Base-by-base conservation (phyloP, 2,113 vertebrate genomes). In the Hippoglossus stenolepis region DNA sequence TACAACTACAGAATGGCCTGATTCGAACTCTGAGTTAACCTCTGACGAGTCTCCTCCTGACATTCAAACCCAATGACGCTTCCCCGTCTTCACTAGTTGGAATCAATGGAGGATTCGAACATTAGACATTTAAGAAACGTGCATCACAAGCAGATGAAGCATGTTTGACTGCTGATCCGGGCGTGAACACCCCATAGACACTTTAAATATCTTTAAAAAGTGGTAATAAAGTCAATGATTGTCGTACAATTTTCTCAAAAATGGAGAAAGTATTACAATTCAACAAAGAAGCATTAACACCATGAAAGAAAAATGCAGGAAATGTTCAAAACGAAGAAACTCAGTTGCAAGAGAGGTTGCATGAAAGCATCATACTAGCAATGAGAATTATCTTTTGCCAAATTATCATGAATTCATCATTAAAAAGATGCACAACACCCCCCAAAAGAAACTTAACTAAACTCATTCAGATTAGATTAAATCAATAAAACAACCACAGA, bases 1-100 rank as follows among this genome's bases (percentile, higher is more conserved):
- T 80, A 77, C 87, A 90, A 85, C 85, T 85, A 64, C 78, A 86
- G 53, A 51, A 47, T 88, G 83, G 83, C 81, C 87, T 75, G 60
- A 35, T 79, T 72, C 91, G 88, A 90, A 89, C 90, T 76, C 49
- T 84, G 73, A 43, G 77, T 75, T 78, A 72, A 77, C 66, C 66
- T 59, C 12, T 67, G 56, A 60, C 21, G 45, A 24, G 60, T 26
- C 23, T 63, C 43, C 45, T 54, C 43, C 28, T 71, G 43, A 69
- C 61, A 31, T 45, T 61, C 47, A 26, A 54, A 70, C 38, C 23
- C 35, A 43, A 20, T 20, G 7, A 70, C 54, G 38, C 20, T 51
- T 61, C 43, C 57, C 47, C 1, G 12, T 24, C 26, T 51, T 71
- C 20, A 47, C 2, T 0, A 53, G 59, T 5, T 56, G 7, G 35